Evolutionary conservation across 2,797 vertebrate species (phyloP).

Genomic region (Odontamblyopus rebecca): DNA sequence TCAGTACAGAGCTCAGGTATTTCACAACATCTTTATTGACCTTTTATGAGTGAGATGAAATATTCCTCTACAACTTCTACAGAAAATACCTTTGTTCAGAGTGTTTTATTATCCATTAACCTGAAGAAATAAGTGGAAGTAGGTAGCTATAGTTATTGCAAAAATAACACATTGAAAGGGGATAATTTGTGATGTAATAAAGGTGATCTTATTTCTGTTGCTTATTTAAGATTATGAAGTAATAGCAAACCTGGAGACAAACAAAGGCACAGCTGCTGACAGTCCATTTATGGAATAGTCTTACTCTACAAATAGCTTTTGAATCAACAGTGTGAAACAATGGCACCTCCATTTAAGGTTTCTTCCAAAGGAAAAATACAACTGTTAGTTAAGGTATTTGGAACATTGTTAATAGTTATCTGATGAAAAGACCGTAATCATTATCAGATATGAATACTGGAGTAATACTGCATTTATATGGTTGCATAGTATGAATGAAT

Average conservation of each 20-base stretch:
- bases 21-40: not conserved
- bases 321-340: not conserved
- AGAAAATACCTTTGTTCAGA: not conserved
- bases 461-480: too few species aligned
- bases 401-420: too few species aligned
- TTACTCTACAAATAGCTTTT: slow-evolving; percentile 11
- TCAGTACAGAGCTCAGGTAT: not conserved
- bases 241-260: slow-evolving; percentile 2
- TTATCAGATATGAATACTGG: too few species aligned
- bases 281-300: not conserved
- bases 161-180: not conserved
- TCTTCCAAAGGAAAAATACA: not conserved
- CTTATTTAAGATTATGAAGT: slow-evolving; percentile 7
- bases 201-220: not conserved
- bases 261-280: slow-evolving; percentile 6
- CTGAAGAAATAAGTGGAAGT: not conserved
- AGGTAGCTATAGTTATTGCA: not conserved
- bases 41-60: not conserved
- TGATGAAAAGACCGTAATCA: too few species aligned
- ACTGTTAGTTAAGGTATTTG: too few species aligned
- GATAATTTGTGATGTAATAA: not conserved
- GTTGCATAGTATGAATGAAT: too few species aligned
- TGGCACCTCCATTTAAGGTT: not conserved
- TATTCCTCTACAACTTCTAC: too few species aligned
- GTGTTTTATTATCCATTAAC: not conserved